Base-by-base conservation (phyloP, 2,113 vertebrate species). In the Bagarius yarrelli region DNA sequence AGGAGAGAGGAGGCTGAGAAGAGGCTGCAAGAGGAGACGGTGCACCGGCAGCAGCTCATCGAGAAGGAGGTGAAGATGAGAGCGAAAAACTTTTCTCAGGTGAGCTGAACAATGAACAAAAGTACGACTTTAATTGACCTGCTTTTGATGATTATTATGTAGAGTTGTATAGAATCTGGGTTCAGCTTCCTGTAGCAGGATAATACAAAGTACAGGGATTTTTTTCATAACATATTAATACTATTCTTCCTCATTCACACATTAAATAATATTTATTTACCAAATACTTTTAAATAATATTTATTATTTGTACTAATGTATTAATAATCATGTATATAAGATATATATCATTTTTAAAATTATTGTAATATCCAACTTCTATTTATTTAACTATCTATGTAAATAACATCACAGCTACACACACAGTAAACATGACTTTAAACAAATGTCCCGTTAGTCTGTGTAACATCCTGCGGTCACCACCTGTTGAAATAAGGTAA, bases 21-120 rank as follows among this genome's bases (percentile, higher is more conserved):
- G 23, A 91, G 95, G 52, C 93, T 99, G 71, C 95, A 96, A 88
- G 96, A 96, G 0, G 97, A 99, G 91, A 95, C 95, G 0, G 87
- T 87, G 2, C 93, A 94, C 79, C 90, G 97, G 80, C 96, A 96
- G 91, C 95, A 95, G 90, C 92, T 99, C 21, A 94, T 99, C 72
- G 97, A 99, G 88, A 96, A 94, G 89, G 97, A 98, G 87, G 97
- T 98, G 77, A 97, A 96, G 90, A 91, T 99, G 94, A 94, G 98
- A 78, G 91, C 97, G 90, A 99, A 96, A 85, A 95, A 96, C 87
- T 96, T 99, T 87, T 96, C 96, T 0, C 97, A 98, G 96, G 97
- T 98, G 80, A 16, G 70, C 18, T 32, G 25, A 19, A 32, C 1
- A 4, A 21, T 53, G 27, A 71, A 50, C 44, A 47, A 15, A 5